Percentiles rank a stretch among this genome's conserved stretches.
Conservation (phyloP, 2,113 vertebrate species). For the Accipiter virgatus region DNA sequence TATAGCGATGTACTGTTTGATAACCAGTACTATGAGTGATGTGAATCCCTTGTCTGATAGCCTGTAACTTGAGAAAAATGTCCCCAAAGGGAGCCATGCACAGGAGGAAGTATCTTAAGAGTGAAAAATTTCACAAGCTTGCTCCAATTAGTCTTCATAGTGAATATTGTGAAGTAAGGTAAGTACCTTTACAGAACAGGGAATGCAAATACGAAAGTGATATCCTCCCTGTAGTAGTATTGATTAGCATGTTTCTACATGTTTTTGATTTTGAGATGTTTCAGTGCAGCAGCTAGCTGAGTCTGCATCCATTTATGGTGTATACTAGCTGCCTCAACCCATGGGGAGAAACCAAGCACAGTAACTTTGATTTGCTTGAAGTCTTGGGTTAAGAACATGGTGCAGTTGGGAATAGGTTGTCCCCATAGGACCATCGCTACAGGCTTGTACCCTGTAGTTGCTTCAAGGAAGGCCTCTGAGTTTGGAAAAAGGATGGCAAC, state of each 20-base stretch:
- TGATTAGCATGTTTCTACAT: background rate
- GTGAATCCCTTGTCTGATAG: background rate
- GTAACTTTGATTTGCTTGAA: background rate
- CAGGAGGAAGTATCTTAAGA: background rate
- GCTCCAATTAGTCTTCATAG: background rate
- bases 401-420: background rate
- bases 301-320: background rate
- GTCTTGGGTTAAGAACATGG: background rate
- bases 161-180: background rate
- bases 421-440: background rate
- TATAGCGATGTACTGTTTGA: background rate
- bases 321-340: background rate
- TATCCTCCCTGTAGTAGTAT: background rate
- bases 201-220: background rate
- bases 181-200: background rate
- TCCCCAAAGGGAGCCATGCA: background rate
- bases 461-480: background rate
- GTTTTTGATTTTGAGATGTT: background rate
- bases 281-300: background rate
- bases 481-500: background rate
- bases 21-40: background rate
- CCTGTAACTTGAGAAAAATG: background rate
- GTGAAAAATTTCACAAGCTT: background rate
- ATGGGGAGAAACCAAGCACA: background rate
- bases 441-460: background rate